Base-by-base conservation (phyloP, 2,888 invertebrate species). In the Eupithecia pulchellata region DNA sequence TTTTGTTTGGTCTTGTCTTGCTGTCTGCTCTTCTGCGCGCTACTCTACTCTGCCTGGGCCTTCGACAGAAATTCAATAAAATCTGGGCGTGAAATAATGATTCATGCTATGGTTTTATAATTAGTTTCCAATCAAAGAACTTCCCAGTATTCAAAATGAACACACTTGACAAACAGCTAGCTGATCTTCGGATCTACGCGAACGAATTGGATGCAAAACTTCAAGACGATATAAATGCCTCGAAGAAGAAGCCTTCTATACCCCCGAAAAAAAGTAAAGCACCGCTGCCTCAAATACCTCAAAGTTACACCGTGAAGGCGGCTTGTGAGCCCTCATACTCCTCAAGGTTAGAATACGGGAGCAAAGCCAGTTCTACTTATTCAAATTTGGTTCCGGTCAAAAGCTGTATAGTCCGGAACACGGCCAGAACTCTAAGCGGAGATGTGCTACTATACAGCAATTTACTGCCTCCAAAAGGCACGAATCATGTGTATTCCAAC, bases 301-400 rank as follows among this genome's bases (percentile, higher is more conserved):
- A 97, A 89, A 97, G 97, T 87, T 97, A 96, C 82, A 95, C 95
- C 36, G 95, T 97, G 71, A 96, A 96, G 86, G 96, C 96, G 72
- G 95, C 96, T 25, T 95, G 96, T 72, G 97, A 97, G 82, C 97
- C 97, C 0, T 96, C 97, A 6, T 97, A 97, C 86, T 97, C 97
- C 30, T 96, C 97, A 32, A 95, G 97, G 71, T 91, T 97, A 58
- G 96, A 94, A 78, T 89, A 86, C 76, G 91, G 93, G 27, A 93
- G 91, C 73, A 88, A 91, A 34, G 86, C 91, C n/a, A 93, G 93
- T 78, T 93, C 93, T 39, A 93, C 94, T 14, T 94, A 94, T 79
- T 94, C 94, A 6, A 94, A 94, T 79, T 86, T 94, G 75, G 91
- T 94, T 68, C 94, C 94, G 55, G 93, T 94, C n/a, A 94, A 94